Evolutionary conservation across 1,140 invertebrate species (phyloP), one percentile per base, ranked within the genome.

Genomic region (Trachelipus rathkii): DNA sequence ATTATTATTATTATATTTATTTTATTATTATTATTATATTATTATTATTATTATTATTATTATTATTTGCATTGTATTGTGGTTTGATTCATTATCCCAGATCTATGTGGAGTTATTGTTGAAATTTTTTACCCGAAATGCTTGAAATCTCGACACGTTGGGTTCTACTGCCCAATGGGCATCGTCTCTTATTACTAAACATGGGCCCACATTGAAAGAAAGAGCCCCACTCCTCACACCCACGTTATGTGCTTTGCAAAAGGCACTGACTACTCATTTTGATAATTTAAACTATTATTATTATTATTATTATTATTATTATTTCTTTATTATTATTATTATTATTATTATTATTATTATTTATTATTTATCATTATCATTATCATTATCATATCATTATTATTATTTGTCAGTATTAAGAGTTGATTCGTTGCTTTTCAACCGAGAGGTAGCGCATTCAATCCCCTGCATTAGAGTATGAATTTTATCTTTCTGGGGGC

Each of bases 61-160:
- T 13, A 13, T 60, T 60, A 13, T 60, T 60, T 19, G 19, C 50
- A 60, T 53, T 44, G 44, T 44, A 44, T 75, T 23, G 73, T 75
- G 50, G 33, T 75, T n/a, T 46, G 43, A 60, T 8, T 60, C 53
- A 19, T 67, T 75, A 43, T 60, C 73, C 4, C 53, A 60, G 8
- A 24, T 75, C 11, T 75, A 75, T 60, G 66, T 75, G 13, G 73
- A 75, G 21, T 60, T 44, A n/a, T 67, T 75, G 3, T 60, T 75
- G 53, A 60, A 43, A 53, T 24, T 68, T n/a, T 53, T 60, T 75
- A 8, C 53, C 73, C 1, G 44, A 68, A 44, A 53, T 60, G 21
- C 66, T 75, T 46, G 73, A 75, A 19, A 6, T 68, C 73, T 5
- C 19, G 66, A 10, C 73, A 75, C 60, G 44, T 75, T 23, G 73